Evolutionary conservation across 2,113 vertebrate genomes (phyloP).

Genomic region (Phalacrocorax aristotelis): DNA sequence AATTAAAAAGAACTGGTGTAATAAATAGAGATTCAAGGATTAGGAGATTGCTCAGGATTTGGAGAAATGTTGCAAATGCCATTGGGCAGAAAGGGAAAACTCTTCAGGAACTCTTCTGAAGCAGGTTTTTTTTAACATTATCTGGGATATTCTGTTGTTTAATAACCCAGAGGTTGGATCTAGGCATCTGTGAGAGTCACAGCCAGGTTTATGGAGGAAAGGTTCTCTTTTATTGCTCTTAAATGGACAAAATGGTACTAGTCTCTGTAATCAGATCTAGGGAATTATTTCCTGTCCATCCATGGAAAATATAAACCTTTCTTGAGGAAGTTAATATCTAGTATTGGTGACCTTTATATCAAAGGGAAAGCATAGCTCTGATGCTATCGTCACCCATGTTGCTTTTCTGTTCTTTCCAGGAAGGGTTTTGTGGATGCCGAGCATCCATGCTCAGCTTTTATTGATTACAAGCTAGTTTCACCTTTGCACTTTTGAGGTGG

Average conservation of each 20-base stretch:
- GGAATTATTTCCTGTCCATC: background rate
- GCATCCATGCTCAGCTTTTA: too few species aligned
- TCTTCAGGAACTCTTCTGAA: background rate
- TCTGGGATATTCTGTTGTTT: background rate
- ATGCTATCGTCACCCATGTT: fast-evolving
- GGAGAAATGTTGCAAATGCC: background rate
- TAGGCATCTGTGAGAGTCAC: background rate
- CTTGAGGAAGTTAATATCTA: background rate
- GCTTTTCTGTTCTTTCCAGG: background rate
- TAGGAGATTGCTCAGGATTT: background rate
- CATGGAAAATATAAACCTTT: background rate
- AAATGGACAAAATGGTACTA: fast-evolving
- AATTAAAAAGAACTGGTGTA: background rate
- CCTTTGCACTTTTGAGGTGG: background rate
- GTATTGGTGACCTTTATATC: background rate
- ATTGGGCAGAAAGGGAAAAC: background rate
- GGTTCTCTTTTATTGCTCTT: background rate
- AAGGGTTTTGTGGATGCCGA: background rate
- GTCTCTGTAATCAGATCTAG: background rate
- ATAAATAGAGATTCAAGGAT: background rate
- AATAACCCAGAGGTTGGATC: background rate
- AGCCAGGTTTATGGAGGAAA: background rate
- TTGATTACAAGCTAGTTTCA: too few species aligned
- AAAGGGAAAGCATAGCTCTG: background rate
- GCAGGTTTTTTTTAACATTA: background rate